phyloP scores from a whole-genome alignment of 2,113 vertebrate genomes.

The Cariama cristata region DNA sequence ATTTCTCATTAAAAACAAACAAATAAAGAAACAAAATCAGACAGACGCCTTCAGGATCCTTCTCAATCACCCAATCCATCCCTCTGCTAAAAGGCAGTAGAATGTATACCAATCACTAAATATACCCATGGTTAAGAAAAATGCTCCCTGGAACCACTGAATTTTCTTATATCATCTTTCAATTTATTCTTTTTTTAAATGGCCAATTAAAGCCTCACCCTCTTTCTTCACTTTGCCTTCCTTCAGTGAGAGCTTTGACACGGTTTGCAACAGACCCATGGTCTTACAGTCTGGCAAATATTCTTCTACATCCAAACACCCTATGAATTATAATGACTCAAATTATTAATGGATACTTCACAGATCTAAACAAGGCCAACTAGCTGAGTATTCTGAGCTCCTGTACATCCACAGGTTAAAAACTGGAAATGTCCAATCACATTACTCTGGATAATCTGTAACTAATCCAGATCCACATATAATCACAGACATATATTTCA shows the following conservation, averaged over 20 bases:
- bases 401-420: background rate
- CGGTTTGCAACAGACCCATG: rapidly evolving
- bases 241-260: background rate
- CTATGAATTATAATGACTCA: background rate
- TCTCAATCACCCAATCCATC: background rate
- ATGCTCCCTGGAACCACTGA: background rate
- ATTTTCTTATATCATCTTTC: background rate
- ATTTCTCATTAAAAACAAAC: background rate
- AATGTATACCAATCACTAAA: background rate
- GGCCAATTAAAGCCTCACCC: background rate
- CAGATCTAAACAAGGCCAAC: background rate
- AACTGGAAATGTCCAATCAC: background rate
- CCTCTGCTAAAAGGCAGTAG: background rate
- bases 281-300: background rate
- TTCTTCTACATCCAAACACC: background rate
- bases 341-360: background rate
- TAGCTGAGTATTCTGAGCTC: background rate
- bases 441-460: background rate
- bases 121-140: background rate
- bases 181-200: background rate
- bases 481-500: background rate
- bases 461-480: background rate
- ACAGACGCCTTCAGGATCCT: background rate
- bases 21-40: background rate
- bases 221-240: background rate